A percentile compares a stretch with the other conserved stretches of the same genome.
phyloP scores from a whole-genome alignment of 2,888 invertebrate genomes.

The Achlya flavicornis region DNA sequence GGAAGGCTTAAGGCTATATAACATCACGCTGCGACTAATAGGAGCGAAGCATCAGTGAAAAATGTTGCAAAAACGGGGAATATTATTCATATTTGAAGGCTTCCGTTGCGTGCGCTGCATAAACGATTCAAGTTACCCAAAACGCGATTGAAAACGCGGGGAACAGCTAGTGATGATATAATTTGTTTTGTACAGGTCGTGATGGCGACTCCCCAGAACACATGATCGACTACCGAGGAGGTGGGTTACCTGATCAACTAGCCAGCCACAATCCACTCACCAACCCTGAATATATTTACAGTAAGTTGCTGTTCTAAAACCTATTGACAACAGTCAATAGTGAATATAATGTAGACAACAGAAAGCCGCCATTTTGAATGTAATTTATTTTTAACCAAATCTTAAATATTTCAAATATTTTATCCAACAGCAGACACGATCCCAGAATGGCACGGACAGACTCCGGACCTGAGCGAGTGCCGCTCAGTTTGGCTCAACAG shows the following conservation, averaged over 20 bases:
- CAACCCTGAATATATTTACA: slow-evolving; percentile 59
- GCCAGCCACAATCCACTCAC: slow-evolving; percentile 54
- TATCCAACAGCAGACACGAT: slow-evolving; percentile 60
- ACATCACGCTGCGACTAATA: too few species aligned
- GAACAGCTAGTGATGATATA: too few species aligned
- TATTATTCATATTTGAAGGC: too few species aligned
- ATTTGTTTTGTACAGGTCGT: slow-evolving; percentile 53
- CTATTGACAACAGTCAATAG: too few species aligned
- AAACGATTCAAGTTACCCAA: too few species aligned
- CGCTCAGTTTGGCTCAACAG: slow-evolving; percentile 94
- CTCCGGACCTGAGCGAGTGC: slow-evolving; percentile 94
- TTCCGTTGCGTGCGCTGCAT: too few species aligned
- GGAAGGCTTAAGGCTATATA: too few species aligned
- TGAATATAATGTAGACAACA: too few species aligned
- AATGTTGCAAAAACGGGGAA: too few species aligned
- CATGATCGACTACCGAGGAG: slow-evolving; percentile 69
- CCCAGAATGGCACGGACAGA: slow-evolving; percentile 89
- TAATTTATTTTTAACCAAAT: neutral
- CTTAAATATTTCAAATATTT: neutral
- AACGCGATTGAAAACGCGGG: too few species aligned
- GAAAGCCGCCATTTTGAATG: neutral
- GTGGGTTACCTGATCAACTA: slow-evolving; percentile 56
- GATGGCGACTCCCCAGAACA: slow-evolving; percentile 71
- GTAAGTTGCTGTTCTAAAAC: slow-evolving; percentile 47
- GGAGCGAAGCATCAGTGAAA: too few species aligned